Conservation (phyloP, 2,113 vertebrate species). For the Sminthopsis crassicaudata region DNA sequence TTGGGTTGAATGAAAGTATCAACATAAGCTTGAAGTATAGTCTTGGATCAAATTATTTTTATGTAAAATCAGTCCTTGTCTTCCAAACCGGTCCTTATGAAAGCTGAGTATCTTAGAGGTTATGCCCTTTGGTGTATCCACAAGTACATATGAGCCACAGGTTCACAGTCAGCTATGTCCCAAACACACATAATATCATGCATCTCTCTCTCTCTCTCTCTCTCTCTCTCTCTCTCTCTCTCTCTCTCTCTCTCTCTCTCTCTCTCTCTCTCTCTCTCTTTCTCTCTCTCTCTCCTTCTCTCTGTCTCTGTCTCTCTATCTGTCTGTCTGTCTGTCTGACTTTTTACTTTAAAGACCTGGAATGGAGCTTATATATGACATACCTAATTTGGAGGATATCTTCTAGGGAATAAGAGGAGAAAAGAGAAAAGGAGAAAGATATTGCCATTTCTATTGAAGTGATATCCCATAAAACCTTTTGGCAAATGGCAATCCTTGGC, state of each 20-base stretch:
- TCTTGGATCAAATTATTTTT: constrained; percentile 23
- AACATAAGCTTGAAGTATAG: neutral
- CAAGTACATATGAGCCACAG: neutral
- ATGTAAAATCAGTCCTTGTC: constrained; percentile 38
- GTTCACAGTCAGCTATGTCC: constrained; percentile 8
- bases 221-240: neutral
- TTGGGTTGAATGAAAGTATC: neutral
- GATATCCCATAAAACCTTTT: constrained; percentile 22
- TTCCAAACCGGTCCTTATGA: constrained; percentile 14
- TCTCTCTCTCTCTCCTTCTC: neutral
- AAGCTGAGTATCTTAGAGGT: constrained; percentile 13
- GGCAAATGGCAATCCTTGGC: constrained; percentile 12
- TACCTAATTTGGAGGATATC: neutral
- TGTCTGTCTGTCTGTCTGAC: neutral
- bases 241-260: neutral
- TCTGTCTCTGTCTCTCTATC: neutral
- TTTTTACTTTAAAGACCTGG: constrained; percentile 37
- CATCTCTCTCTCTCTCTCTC: constrained; percentile 23
- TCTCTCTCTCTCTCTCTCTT: neutral
- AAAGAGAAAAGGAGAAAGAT: constrained; percentile 25
- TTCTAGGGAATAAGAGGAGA: constrained; percentile 37
- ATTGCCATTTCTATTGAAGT: constrained; percentile 17
- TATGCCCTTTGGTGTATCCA: neutral
- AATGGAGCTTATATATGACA: constrained; percentile 36
- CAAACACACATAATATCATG: neutral